Base-by-base conservation (phyloP, 2,113 vertebrate genomes). In the Eubucco bourcierii region DNA sequence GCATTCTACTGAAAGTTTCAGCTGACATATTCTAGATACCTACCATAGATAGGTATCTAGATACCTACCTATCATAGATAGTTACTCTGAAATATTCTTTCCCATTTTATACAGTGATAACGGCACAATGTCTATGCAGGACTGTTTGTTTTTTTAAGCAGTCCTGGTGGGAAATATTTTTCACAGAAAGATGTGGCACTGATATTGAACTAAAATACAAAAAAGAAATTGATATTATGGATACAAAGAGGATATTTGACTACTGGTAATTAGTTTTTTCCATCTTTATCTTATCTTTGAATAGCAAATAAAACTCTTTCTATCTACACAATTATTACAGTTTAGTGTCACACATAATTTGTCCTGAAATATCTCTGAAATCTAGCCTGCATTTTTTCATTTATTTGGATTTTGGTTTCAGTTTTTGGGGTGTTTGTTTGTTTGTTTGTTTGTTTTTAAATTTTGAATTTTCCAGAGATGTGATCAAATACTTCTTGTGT, bases 401-500 rank as follows among this genome's bases (percentile, higher is more conserved):
- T 37, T 37, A 37, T 37, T 37, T 37, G 37, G 37, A 37, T 37
- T 37, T 37, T 37, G 37, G 37, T 7, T 37, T 37, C 10, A 10
- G 37, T 7, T 37, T 37, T 37, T 37, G 37, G 37, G 37, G 37
- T 7, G 10, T 37, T 37, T 37, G 7, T 37, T 7, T n/a, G n/a
- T 37, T 53, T 44, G 25, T 10, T n/a, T 27, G 1, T 59, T 80
- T 79, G 8, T 17, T 84, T 81, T 41, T 41, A 11, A 5, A 13
- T 78, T 86, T 33, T 67, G 34, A 77, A 93, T 95, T 84, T 63
- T 15, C 52, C 46, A 50, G 58, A 31, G 37, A 89, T 79, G 31
- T 41, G 88, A 94, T 95, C 87, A 94, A 80, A 90, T 61, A 31
- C 24, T 41, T 73, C 29, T 68, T 84, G 12, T 68, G 58, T 47